Conservation (phyloP, 2,797 vertebrate genomes). For the Dipus sagitta region DNA sequence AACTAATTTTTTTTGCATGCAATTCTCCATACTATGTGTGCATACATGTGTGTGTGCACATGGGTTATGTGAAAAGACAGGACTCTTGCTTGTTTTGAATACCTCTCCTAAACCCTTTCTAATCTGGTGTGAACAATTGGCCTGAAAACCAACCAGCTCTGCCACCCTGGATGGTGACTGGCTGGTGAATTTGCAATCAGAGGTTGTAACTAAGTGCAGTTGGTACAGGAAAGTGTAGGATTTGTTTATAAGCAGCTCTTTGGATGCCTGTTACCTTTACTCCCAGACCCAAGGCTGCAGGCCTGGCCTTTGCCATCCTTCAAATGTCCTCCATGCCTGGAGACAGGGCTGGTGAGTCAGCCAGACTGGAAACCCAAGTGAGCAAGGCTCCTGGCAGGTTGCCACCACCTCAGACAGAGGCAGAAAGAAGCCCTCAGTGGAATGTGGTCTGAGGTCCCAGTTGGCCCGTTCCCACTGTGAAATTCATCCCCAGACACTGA, state of each 20-base stretch:
- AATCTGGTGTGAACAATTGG: background rate
- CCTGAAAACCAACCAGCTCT: background rate
- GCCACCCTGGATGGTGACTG: background rate
- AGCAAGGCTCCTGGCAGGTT: constrained; percentile 77
- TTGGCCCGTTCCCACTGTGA: constrained; percentile 78
- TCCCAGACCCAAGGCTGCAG: constrained; percentile 54
- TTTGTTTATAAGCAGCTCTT: constrained; percentile 50
- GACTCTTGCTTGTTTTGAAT: background rate
- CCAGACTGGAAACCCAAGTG: constrained; percentile 74
- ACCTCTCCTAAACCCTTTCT: background rate
- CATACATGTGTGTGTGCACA: background rate
- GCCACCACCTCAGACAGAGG: constrained; percentile 73
- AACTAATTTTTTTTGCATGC: background rate
- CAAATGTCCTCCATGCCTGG: constrained; percentile 72
- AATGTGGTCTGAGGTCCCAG: constrained; percentile 68
- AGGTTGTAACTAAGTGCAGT: background rate
- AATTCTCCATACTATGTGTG: background rate
- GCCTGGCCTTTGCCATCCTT: constrained; percentile 59
- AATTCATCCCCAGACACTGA: constrained; percentile 82
- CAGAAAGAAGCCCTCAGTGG: constrained; percentile 76
- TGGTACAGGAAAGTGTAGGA: background rate
- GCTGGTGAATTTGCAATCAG: background rate
- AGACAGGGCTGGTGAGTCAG: constrained; percentile 65
- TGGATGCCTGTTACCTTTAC: background rate
- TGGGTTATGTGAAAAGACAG: background rate